Conservation (phyloP, 2,888 invertebrate species). For the Pyrgus malvae region DNA sequence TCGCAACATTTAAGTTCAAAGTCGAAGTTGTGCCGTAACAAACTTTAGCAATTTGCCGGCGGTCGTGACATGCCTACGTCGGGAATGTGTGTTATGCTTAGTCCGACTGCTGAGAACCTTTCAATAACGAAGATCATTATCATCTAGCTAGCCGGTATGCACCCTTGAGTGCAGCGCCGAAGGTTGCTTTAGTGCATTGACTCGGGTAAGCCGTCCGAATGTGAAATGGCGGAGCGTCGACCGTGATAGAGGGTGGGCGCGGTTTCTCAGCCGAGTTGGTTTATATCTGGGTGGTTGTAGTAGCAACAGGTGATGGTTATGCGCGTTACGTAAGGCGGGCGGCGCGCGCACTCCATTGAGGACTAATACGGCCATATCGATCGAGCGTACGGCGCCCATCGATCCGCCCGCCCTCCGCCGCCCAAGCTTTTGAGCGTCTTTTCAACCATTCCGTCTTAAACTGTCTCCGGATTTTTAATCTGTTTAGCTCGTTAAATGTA, state of each 20-base stretch:
- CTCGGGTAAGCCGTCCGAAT: slow-evolving; percentile 60
- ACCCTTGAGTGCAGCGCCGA: slow-evolving; percentile 78
- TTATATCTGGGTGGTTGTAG: slow-evolving; percentile 72
- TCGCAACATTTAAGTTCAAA: slow-evolving; percentile 16
- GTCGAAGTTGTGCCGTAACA: slow-evolving; percentile 8
- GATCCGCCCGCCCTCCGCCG: slow-evolving; percentile 56
- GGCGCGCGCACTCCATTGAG: slow-evolving; percentile 78
- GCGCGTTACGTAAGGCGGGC: slow-evolving; percentile 73
- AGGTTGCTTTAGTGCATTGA: slow-evolving; percentile 78
- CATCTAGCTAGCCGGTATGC: slow-evolving; percentile 63
- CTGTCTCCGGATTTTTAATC: slow-evolving; percentile 46
- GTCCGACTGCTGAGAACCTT: slow-evolving; percentile 29
- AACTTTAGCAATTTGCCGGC: slow-evolving; percentile 21
- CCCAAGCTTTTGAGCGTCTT: slow-evolving; percentile 51
- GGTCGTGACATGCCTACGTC: slow-evolving; percentile 9
- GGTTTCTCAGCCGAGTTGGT: slow-evolving; percentile 48
- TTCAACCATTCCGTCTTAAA: slow-evolving; percentile 54
- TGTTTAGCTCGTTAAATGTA: slow-evolving; percentile 18
- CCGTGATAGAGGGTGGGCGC: slow-evolving; percentile 38
- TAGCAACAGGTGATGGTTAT: slow-evolving; percentile 73
- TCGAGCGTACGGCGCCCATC: slow-evolving; percentile 66
- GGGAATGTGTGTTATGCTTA: slow-evolving; percentile 13
- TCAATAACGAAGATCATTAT: slow-evolving; percentile 73
- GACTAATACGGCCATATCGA: slow-evolving; percentile 73
- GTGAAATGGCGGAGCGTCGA: slow-evolving; percentile 33